phyloP scores from a whole-genome alignment of 2,888 invertebrate genomes.

The Drosophila helvetica region DNA sequence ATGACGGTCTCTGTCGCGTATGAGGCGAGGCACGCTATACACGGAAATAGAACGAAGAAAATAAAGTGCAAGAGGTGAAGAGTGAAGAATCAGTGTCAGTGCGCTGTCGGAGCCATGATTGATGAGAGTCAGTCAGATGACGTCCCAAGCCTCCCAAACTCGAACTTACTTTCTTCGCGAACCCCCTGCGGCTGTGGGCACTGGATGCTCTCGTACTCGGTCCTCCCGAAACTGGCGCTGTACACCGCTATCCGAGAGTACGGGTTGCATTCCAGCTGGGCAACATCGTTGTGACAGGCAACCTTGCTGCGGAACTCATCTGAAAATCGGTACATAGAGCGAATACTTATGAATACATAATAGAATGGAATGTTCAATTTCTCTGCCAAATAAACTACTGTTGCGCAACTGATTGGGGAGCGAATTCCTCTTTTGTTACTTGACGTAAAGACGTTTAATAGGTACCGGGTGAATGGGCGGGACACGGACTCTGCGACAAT shows the following conservation, averaged over 20 bases:
- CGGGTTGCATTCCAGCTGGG: slow-evolving; percentile 94
- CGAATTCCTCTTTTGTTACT: slow-evolving; percentile 6
- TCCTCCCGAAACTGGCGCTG: slow-evolving; percentile 96
- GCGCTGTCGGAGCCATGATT: slow-evolving; percentile 29
- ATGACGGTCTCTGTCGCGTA: slow-evolving; percentile 96
- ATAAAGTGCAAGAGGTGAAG: slow-evolving; percentile 3
- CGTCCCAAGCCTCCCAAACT: neutral
- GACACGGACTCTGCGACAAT: slow-evolving; percentile 24
- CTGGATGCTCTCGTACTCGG: slow-evolving; percentile 94
- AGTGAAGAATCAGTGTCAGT: slow-evolving; percentile 3
- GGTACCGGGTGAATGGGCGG: neutral
- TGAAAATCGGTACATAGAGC: slow-evolving; percentile 84
- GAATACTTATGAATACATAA: neutral
- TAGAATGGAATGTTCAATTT: neutral
- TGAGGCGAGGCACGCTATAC: slow-evolving; percentile 92
- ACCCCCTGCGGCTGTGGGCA: slow-evolving; percentile 94
- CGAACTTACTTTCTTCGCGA: slow-evolving; percentile 92
- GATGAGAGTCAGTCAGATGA: slow-evolving; percentile 19
- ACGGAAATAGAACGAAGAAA: neutral
- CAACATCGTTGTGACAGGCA: slow-evolving; percentile 95
- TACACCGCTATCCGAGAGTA: slow-evolving; percentile 95
- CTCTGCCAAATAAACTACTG: neutral
- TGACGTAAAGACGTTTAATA: neutral
- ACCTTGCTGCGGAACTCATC: slow-evolving; percentile 97
- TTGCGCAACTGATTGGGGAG: neutral